phyloP scores from a whole-genome alignment of 2,888 invertebrate species.

The Chalcis sispes region DNA sequence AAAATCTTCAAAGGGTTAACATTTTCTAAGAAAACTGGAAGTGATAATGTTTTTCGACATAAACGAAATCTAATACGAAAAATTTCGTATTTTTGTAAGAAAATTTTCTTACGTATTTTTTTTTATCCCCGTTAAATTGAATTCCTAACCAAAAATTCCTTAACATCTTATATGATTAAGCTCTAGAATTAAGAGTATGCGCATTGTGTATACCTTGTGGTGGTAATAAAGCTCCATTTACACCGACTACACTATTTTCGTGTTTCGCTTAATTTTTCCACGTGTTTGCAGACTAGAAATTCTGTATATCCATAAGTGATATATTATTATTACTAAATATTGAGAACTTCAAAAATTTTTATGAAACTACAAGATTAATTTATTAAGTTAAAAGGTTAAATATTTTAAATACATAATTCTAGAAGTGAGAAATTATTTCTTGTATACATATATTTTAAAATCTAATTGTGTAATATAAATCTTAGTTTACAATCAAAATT shows the following conservation, averaged over 20 bases:
- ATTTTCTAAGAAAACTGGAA: background rate
- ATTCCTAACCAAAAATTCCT: too few relatives aligned
- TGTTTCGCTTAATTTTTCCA: slow-evolving; percentile 70
- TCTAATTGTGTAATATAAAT: too few relatives aligned
- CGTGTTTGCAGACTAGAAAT: slow-evolving; percentile 73
- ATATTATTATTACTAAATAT: slow-evolving; percentile 25
- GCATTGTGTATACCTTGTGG: background rate
- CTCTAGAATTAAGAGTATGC: background rate
- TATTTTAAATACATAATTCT: background rate
- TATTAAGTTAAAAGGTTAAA: slow-evolving; percentile 3
- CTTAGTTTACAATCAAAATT: background rate
- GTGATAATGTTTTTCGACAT: background rate
- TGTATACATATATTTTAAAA: too few relatives aligned
- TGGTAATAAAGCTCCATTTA: too few relatives aligned
- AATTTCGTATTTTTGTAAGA: slow-evolving; percentile 23
- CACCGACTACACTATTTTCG: slow-evolving; percentile 17
- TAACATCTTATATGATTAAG: background rate
- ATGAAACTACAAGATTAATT: slow-evolving; percentile 58
- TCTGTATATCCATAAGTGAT: slow-evolving; percentile 63
- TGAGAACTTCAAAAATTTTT: slow-evolving; percentile 53
- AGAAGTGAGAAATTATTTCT: too few relatives aligned
- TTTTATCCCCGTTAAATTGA: background rate
- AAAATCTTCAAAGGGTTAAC: slow-evolving; percentile 44
- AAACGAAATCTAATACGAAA: slow-evolving; percentile 3
- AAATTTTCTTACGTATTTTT: background rate